Evolutionary conservation across 2,888 invertebrate genomes (phyloP).

Genomic region (Psylliodes chrysocephalus): DNA sequence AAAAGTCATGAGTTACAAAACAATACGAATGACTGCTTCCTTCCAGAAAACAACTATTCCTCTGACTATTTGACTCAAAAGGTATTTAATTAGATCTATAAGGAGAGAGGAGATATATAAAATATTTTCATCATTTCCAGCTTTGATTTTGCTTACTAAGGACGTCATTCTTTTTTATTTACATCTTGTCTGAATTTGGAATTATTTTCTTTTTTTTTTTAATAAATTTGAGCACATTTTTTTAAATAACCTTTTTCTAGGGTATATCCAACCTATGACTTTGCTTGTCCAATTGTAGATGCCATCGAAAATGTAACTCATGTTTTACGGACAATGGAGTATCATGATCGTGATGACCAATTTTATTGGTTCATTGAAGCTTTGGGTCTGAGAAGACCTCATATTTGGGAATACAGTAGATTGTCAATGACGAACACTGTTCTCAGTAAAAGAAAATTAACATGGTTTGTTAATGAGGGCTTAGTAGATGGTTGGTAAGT

Average conservation of each 20-base stretch:
- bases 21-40: too few relatives aligned
- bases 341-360: conserved; percentile 97
- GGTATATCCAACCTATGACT: conserved; percentile 99
- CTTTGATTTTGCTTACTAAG: too few relatives aligned
- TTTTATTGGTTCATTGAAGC: conserved; percentile 97
- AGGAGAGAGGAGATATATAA: too few relatives aligned
- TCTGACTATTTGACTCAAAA: too few relatives aligned
- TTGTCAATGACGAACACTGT: conserved; percentile 99
- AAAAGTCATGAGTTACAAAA: too few relatives aligned
- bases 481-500: conserved; percentile 94
- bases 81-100: too few relatives aligned
- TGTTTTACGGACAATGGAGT: conserved; percentile 96
- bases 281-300: conserved; percentile 99
- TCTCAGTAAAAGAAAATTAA: conserved; percentile 94
- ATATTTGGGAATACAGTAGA: conserved; percentile 96
- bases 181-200: too few relatives aligned
- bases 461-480: conserved; percentile 96
- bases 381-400: conserved; percentile 85
- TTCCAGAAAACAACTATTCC: too few relatives aligned
- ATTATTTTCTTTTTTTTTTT: not conserved
- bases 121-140: too few relatives aligned
- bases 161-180: too few relatives aligned
- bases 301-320: conserved; percentile 97
- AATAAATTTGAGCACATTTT: not conserved
- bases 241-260: conserved; percentile 64